Evolutionary conservation across 2,888 invertebrate species (phyloP), one percentile per base, ranked within the genome.

Genomic region (Germaria angustata): DNA sequence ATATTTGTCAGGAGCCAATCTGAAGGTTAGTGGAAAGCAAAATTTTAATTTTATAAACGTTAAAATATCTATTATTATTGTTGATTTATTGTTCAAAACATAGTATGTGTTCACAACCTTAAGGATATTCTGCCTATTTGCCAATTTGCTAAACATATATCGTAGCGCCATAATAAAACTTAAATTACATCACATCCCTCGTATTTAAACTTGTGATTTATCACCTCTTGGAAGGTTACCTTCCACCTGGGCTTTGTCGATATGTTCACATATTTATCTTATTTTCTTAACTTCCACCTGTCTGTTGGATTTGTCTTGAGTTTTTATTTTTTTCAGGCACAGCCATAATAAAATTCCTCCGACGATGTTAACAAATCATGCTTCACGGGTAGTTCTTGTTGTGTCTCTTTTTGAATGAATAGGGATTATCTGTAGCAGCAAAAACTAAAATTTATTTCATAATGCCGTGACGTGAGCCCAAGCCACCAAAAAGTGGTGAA

Each of bases 241-340:
- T 98, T 99, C 99, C 99, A 99, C 32, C 99, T 99, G 1, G 98
- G 98, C 90, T 98, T 98, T 9, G 99, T 96, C 87, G 98, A 97
- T 87, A 99, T 97, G 17, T 97, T 97, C 59, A 97, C 92, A 51
- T 98, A 97, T 92, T 99, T 99, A 90, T 99, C 99, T 91, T 99
- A 98, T 88, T 96, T 96, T 88, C 95, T 95, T 0, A 95, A 94
- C 2, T 94, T 41, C 97, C 97, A 90, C 98, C 98, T 0, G 96
- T 93, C 88, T 96, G 96, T 28, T 96, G 92, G 6, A 97, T 96
- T 87, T 97, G 94, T 84, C 98, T 94, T 36, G 98, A 98, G 87
- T 99, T 99, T 92, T 99, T 99, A 98, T 99, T 99, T 92, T 99
- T 99, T 92, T 99, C 99, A 11, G n/a, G 97, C 96, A 91, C 98